Base-by-base conservation (phyloP, 2,888 invertebrate species). In the Aspidiotus destructor region DNA sequence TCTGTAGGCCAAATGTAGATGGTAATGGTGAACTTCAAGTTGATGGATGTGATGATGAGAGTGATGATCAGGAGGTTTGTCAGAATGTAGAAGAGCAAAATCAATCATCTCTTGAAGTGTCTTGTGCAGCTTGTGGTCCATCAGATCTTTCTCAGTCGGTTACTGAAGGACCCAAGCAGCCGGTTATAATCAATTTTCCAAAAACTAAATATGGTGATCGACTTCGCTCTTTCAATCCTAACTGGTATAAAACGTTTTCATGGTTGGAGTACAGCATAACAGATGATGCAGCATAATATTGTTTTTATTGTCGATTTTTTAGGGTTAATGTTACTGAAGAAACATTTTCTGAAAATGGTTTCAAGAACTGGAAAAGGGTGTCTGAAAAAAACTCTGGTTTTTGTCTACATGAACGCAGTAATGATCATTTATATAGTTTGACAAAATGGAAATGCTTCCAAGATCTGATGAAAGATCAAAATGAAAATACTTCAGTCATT, bases 201-300 rank as follows among this genome's bases (percentile, higher is more conserved):
- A 69, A 68, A 68, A 60, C 52, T 41, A 28, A 41, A 10, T 60
- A 52, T 68, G 68, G 60, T 60, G 16, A 65, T 44, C 44, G 40
- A 40, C 40, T 42, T 52, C 44, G 57, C 28, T 58, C 55, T 55
- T 65, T 68, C 28, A 52, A 48, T n/a, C n/a, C 7, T 10, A 42
- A 61, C 10, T 68, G 41, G 41, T 60, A 60, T 60, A 67, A 67
- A 15, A 55, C 42, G 48, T 67, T 15, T 60, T 52, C 60, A 41
- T 67, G 67, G 60, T 28, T 67, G 3, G 67, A 67, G 44, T 60
- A 67, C 16, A 67, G 67, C 60, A n/a, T 60, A 15, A 42, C 60
- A 42, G 3, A 42, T 11, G 67, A 67, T 67, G 44, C 60, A 2
- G 67, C 57, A 13, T 67, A 15, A 13, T 67, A 15, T 52, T 67